These are phyloP conservation scores for Cyclophora albipunctata DNA, from an alignment of 2,888 invertebrate genomes.

Conservation along the genomic window DNA sequence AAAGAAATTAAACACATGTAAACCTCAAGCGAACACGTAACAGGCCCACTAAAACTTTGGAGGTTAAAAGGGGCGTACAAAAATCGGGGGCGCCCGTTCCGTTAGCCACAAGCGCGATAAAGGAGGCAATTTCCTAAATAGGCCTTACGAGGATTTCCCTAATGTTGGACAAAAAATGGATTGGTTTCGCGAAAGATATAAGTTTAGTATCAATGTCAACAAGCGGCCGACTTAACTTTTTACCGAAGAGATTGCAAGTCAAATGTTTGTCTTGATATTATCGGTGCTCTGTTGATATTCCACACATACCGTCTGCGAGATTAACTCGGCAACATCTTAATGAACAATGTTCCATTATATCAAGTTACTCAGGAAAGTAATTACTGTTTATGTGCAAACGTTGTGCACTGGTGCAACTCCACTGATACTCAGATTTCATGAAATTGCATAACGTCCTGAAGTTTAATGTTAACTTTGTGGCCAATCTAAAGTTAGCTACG, in stretches of 20 bases:
- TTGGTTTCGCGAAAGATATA: conserved; percentile 26
- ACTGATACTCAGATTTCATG: too few species aligned
- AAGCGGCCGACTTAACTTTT: conserved; percentile 14
- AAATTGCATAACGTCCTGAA: too few species aligned
- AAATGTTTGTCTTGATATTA: neutral
- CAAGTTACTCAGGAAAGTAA: too few species aligned
- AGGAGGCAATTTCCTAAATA: conserved; percentile 67
- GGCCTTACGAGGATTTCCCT: conserved; percentile 63
- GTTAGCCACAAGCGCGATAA: conserved; percentile 59
- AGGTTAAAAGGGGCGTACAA: conserved; percentile 32
- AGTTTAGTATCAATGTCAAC: conserved; percentile 16
- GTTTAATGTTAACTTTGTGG: too few species aligned
- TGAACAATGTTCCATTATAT: neutral
- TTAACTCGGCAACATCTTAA: neutral
- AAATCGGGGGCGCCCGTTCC: conserved; percentile 36
- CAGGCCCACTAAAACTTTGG: conserved; percentile 30
- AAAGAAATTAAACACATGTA: conserved; percentile 18
- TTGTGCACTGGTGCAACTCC: too few species aligned
- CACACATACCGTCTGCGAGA: neutral
- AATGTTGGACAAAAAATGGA: conserved; percentile 63
- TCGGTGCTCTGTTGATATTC: neutral
- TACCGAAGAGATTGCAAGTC: conserved; percentile 7
- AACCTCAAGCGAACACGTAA: conserved; percentile 26
- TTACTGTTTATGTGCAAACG: too few species aligned
- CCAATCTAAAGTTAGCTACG: too few species aligned